Conservation (phyloP, 2,888 invertebrate species). For the Ophion slaviceki region DNA sequence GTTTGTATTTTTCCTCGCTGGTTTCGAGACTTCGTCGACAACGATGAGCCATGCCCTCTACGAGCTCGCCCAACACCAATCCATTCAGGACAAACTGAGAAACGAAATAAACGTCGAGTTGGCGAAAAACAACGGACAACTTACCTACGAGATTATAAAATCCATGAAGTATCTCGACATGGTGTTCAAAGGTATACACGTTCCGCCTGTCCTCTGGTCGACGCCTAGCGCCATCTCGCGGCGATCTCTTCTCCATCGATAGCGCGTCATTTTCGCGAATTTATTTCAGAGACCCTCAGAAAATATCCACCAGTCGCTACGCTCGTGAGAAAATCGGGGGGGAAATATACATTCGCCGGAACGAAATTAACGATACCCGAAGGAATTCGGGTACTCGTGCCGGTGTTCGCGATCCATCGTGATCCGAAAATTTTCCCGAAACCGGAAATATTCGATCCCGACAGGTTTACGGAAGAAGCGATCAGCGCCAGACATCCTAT, state of each 20-base stretch:
- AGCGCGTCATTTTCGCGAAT: neutral
- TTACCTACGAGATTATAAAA: slow-evolving; percentile 80
- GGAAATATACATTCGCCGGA: slow-evolving; percentile 67
- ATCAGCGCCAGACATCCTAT: slow-evolving; percentile 71
- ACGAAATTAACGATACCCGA: slow-evolving; percentile 63
- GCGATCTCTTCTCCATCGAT: neutral
- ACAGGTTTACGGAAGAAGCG: slow-evolving; percentile 75
- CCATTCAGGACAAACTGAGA: slow-evolving; percentile 81
- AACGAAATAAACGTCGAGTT: slow-evolving; percentile 78
- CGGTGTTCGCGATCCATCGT: slow-evolving; percentile 64
- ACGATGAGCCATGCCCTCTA: slow-evolving; percentile 82
- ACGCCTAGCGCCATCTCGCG: neutral
- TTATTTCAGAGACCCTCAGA: slow-evolving; percentile 82
- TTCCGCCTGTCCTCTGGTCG: neutral
- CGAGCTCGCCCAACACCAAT: slow-evolving; percentile 81
- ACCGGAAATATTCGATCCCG: slow-evolving; percentile 76
- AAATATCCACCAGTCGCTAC: slow-evolving; percentile 81
- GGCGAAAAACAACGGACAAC: slow-evolving; percentile 73
- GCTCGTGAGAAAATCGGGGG: slow-evolving; percentile 77
- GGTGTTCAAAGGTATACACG: slow-evolving; percentile 74
- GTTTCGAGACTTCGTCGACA: slow-evolving; percentile 80
- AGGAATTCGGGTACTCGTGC: slow-evolving; percentile 59
- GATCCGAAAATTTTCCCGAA: slow-evolving; percentile 68
- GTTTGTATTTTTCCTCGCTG: slow-evolving; percentile 76
- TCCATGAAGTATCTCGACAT: slow-evolving; percentile 82